Conservation (phyloP, 2,113 vertebrate genomes). For the Sander lucioperca region DNA sequence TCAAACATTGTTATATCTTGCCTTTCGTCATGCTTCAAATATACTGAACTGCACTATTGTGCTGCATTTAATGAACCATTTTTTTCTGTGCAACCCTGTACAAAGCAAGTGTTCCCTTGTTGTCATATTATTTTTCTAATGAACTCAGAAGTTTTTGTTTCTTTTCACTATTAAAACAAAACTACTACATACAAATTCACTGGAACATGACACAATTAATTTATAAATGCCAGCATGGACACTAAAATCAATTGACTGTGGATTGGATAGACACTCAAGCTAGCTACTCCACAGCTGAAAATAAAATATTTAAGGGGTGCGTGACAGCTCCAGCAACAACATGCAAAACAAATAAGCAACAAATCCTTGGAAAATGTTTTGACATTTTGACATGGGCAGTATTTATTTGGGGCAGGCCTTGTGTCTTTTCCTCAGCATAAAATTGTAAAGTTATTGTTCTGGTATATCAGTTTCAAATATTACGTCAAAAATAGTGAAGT, state of each 20-base stretch:
- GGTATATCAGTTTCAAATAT: neutral
- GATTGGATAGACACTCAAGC: neutral
- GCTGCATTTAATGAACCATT: conserved; percentile 23
- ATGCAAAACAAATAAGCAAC: neutral
- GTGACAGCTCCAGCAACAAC: neutral
- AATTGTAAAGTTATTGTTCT: neutral
- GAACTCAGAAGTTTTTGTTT: neutral
- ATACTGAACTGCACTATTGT: conserved; percentile 20
- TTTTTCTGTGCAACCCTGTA: conserved; percentile 1
- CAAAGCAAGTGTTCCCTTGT: neutral
- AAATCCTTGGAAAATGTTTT: neutral
- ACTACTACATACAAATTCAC: neutral
- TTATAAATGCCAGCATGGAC: conserved; percentile 6
- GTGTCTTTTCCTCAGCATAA: neutral
- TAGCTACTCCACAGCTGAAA: neutral
- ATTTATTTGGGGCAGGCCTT: neutral
- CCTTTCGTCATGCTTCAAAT: conserved; percentile 42
- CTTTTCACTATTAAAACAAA: neutral
- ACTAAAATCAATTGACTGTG: neutral
- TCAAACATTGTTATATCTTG: conserved; percentile 18
- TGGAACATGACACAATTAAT: neutral
- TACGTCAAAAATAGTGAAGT: neutral
- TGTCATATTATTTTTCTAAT: conserved; percentile 11
- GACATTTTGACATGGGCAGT: neutral
- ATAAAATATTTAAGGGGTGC: neutral